Percentiles rank a stretch among this genome's conserved stretches.
These are phyloP conservation scores for Agraylea sexmaculata DNA, from an alignment of 1,140 invertebrate species.

Conservation along the genomic window DNA sequence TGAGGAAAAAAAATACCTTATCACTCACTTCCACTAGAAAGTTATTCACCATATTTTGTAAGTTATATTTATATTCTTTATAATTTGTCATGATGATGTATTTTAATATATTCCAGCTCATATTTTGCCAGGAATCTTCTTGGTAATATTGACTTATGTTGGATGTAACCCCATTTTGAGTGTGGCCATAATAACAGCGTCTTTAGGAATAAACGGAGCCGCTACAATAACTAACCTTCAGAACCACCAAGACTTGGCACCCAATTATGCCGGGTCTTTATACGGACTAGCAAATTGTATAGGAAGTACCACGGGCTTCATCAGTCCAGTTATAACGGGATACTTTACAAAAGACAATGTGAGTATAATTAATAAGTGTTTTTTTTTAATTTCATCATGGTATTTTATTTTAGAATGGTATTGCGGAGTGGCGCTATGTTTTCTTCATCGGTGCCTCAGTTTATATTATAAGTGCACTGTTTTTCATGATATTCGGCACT, in stretches of 20 bases:
- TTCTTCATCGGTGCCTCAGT: constrained; percentile 62
- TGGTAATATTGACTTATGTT: constrained; percentile 51
- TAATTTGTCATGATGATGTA: constrained; percentile 37
- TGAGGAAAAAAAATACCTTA: constrained; percentile 44
- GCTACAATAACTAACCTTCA: constrained; percentile 70
- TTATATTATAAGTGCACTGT: constrained; percentile 53
- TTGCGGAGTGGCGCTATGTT: constrained; percentile 63
- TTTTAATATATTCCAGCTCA: constrained; percentile 53
- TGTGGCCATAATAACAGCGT: constrained; percentile 55
- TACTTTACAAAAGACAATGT: constrained; percentile 52
- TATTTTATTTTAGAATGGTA: constrained; percentile 51
- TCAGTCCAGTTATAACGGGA: constrained; percentile 58
- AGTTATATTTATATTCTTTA: constrained; percentile 24
- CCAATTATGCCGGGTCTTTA: constrained; percentile 64
- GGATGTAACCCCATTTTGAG: constrained; percentile 52
- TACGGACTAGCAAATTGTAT: constrained; percentile 65
- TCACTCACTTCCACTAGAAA: constrained; percentile 52
- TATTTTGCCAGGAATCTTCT: constrained; percentile 52
- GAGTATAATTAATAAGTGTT: constrained; percentile 21
- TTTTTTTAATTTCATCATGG: constrained; percentile 2
- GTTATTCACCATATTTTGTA: constrained; percentile 58
- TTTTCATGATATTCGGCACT: constrained; percentile 56
- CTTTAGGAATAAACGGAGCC: constrained; percentile 71
- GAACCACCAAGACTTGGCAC: constrained; percentile 73
- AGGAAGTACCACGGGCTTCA: constrained; percentile 60